A percentile compares a stretch with the other conserved stretches of the same genome.
Conservation (phyloP, 1,140 invertebrate genomes). For the Drosophila chauvacae region DNA sequence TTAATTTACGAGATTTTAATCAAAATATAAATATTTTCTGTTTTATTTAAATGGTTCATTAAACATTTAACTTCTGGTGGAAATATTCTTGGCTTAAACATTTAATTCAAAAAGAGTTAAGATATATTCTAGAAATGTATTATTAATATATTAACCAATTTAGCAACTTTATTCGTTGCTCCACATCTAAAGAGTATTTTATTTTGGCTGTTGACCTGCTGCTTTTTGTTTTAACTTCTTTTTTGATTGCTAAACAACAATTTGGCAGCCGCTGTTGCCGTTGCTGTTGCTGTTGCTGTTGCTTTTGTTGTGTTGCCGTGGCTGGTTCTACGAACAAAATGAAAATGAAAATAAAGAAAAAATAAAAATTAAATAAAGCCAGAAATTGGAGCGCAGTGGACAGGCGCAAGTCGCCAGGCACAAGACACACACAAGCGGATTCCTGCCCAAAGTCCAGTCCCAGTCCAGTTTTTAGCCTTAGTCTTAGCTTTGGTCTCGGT, state of each 20-base stretch:
- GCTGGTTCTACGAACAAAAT: slow-evolving; percentile 63
- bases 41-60: neutral
- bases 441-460: slow-evolving; percentile 43
- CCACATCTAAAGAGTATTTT: slow-evolving; percentile 17
- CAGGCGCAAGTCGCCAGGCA: slow-evolving; percentile 47
- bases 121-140: no score
- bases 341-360: slow-evolving; percentile 23
- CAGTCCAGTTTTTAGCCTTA: slow-evolving; percentile 54
- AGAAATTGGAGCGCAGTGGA: slow-evolving; percentile 62
- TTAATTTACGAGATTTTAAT: no score
- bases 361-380: slow-evolving; percentile 27
- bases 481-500: slow-evolving; percentile 42
- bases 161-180: neutral
- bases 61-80: neutral
- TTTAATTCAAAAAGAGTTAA: neutral
- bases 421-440: slow-evolving; percentile 22
- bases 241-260: slow-evolving; percentile 80
- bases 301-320: slow-evolving; percentile 18
- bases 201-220: slow-evolving; percentile 7
- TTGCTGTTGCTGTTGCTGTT: slow-evolving; percentile 26
- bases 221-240: slow-evolving; percentile 54
- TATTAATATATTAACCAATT: neutral
- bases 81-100: neutral
- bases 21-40: neutral
- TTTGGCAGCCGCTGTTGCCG: slow-evolving; percentile 48